A percentile compares a stretch with the other conserved stretches of the same genome.
These are phyloP conservation scores for Actinostola sp. DNA, from an alignment of 92 coral and sea anemone species.

Conservation along the genomic window DNA sequence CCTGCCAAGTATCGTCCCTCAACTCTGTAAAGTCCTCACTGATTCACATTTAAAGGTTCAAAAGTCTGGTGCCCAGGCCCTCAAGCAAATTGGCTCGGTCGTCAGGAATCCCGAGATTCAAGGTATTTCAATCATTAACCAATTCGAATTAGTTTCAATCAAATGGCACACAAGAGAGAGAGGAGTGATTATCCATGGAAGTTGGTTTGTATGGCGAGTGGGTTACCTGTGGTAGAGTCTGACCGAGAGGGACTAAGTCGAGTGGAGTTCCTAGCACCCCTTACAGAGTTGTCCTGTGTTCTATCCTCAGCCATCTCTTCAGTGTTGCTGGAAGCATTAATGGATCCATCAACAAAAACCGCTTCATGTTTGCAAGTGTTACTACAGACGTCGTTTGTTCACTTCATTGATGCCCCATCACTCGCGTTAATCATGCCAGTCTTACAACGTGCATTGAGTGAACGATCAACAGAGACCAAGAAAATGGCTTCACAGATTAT, in stretches of 20 bases:
- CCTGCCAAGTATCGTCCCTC: conserved; percentile 97
- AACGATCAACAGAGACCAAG: conserved; percentile 95
- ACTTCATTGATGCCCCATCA: conserved; percentile 96
- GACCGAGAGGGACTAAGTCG: too few species aligned
- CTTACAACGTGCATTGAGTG: conserved; percentile 89
- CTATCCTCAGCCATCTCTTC: conserved; percentile 80
- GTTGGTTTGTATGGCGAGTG: too few species aligned
- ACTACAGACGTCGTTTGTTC: conserved; percentile 91
- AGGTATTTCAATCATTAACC: conserved; percentile 77
- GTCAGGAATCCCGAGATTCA: conserved; percentile 94
- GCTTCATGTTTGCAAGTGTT: conserved; percentile 90
- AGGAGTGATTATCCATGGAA: too few species aligned
- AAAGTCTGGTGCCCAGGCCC: conserved; percentile 97
- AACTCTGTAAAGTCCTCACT: conserved; percentile 88
- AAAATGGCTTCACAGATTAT: conserved; percentile 98
- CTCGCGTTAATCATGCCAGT: conserved; percentile 99
- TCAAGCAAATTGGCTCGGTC: conserved; percentile 94
- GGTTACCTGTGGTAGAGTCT: too few species aligned
- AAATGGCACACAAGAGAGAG: too few species aligned
- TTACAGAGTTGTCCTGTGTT: not conserved
- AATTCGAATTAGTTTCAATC: too few species aligned
- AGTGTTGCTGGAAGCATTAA: conserved; percentile 90
- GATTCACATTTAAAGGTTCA: conserved; percentile 96
- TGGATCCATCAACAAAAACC: conserved; percentile 92
- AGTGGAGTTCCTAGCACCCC: too few species aligned